Evolutionary conservation across 2,888 invertebrate genomes (phyloP), one percentile per base, ranked within the genome.

Genomic region (Philereme transversata): DNA sequence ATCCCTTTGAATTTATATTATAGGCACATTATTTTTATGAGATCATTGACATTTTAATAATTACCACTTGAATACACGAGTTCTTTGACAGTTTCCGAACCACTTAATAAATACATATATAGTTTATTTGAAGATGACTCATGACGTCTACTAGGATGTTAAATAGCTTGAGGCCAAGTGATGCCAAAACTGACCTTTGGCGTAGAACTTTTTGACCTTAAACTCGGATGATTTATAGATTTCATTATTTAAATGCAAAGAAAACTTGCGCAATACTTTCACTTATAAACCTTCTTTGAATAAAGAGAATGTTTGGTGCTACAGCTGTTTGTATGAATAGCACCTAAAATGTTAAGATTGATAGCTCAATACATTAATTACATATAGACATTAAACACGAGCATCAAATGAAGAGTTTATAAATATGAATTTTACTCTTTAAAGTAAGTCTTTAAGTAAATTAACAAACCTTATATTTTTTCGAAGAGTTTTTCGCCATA

Each of bases 131-230:
- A 22, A 22, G 49, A 57, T 67, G 66, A 66, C 50, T 64, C 66
- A 60, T 22, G 8, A 38, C 22, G 22, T 22, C 54, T 57, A 60
- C 47, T 65, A 67, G 65, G 67, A 65, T 65, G 60, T 59, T 50
- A 64, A 64, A 60, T 47, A 49, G 56, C 64, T 44, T 4, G 10
- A 9, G 50, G 57, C 65, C n/a, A 52, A 46, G 52, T 10, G 55
- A 56, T 60, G 57, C 57, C 60, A 64, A 60, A 54, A 36, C 34
- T 65, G 65, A 65, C 67, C 69, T 69, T 62, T 64, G 49, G 10
- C 66, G 0, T 6, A 51, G 51, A 43, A 60, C 64, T 67, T 67
- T 62, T 53, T 59, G 59, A 69, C 65, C 65, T 57, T 51, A 62
- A 51, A 63, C 64, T 50, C 36, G 40, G 45, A 10, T 57, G 60